Evolutionary conservation across 2,888 invertebrate species (phyloP), one percentile per base, ranked within the genome.

Genomic region (Drosophila melanosoma): DNA sequence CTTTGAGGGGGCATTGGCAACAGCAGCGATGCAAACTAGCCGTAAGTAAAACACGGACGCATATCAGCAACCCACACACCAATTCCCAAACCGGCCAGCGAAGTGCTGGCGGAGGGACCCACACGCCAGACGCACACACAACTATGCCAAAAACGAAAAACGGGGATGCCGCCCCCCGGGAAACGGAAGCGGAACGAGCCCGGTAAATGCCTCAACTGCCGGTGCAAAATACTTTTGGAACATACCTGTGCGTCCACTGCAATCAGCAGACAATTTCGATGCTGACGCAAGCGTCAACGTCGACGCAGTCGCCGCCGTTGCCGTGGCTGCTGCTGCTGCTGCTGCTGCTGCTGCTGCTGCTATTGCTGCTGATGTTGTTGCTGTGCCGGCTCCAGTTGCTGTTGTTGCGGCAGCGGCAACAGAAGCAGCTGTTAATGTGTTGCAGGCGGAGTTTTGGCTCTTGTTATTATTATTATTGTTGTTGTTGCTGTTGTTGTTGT

Each of bases 221-320:
- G 87, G 87, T 87, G 89, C 77, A 84, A 90, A 89, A 87, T 89
- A 84, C 85, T 91, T 86, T 86, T 91, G 87, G 81, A 87, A 90
- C 90, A 94, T 92, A 96, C 96, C 96, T 94, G 95, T 94, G 90
- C 95, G 94, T 82, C 95, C 95, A 82, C 90, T 93, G 84, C 95
- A 94, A 92, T 95, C 95, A 85, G 94, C 94, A 81, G 92, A 89
- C 89, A 91, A 81, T 87, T 91, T 89, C 78, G 90, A 81, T 82
- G 91, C 82, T 61, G 90, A 79, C 33, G 84, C 73, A 63, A 84
- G 61, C 68, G 84, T 62, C 52, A 75, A 49, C 66, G 80, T 42
- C 63, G 76, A 54, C 70, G 82, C 62, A 40, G 70, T 35, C 54
- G 66, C 54, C 62, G 77, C 61, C 67, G 83, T 38, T 65, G 76